Evolutionary conservation across 2,888 invertebrate genomes (phyloP), one percentile per base, ranked within the genome.

Genomic region (Bellardia pandia): DNA sequence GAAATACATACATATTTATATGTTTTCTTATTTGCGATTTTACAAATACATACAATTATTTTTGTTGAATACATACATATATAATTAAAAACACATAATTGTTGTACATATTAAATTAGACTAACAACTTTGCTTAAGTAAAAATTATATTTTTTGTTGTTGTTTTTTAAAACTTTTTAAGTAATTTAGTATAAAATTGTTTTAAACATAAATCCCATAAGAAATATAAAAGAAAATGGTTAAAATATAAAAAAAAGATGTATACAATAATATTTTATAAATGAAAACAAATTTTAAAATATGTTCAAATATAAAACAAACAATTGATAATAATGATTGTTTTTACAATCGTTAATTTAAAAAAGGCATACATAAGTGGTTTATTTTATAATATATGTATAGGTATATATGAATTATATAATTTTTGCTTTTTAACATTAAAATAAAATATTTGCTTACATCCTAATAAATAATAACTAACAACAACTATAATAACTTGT

Each of bases 1-100:
- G n/a, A 16, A 23, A 23, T 23, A 4, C 4, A 37, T 37, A 37
- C 6, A 4, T 23, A 23, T 56, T 23, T 56, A 7, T 53, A 56
- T 9, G 23, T 56, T 56, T 72, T 56, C 51, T 48, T 75, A 4
- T 80, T 77, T 66, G n/a, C 48, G 69, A 69, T 72, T 74, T 64
- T 76, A 45, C n/a, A n/a, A 66, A 62, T 81, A 76, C 23, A 68
- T 45, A 62, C 58, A 60, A 77, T 75, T 40, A 40, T 62, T 78
- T 75, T 75, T 64, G 3, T 51, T 80, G 51, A 64, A 78, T 82
- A 85, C 42, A 72, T 82, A 79, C 13, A 66, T 69, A 66, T 56
- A 78, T 77, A 79, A 69, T 82, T 74, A 74, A 77, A 82, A 78
- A 82, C 48, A 69, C 78, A 78, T 74, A 75, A 33, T 30, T 64